Evolutionary conservation across 2,113 vertebrate genomes (phyloP).

Genomic region (Ursus arctos): DNA sequence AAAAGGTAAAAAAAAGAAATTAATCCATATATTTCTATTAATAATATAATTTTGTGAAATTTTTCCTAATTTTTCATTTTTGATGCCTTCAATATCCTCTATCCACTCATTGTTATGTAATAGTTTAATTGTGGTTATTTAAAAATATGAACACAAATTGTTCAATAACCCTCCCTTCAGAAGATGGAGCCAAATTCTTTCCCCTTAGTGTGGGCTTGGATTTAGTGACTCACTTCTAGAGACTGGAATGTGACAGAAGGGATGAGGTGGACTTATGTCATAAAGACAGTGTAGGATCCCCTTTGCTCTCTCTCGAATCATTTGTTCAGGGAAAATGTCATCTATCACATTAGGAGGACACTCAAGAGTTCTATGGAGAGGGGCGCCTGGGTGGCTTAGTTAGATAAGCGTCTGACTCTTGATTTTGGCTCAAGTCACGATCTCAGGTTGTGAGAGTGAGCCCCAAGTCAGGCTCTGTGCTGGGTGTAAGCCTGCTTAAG

Average conservation of each 20-base stretch:
- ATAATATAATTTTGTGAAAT: not conserved
- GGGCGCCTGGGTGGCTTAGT: not conserved
- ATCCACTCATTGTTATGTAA: not conserved
- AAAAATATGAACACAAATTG: slow-evolving; percentile 25
- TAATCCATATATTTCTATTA: not conserved
- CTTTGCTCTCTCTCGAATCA: not conserved
- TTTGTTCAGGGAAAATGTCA: not conserved
- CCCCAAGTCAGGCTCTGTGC: not conserved
- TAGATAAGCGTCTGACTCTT: not conserved
- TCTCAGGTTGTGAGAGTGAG: not conserved
- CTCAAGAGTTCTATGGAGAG: not conserved
- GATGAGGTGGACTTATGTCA: not conserved
- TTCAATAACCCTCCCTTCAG: not conserved
- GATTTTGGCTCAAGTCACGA: not conserved
- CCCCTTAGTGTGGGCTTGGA: not conserved
- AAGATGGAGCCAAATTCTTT: not conserved
- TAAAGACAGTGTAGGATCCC: not conserved
- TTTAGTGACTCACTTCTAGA: not conserved
- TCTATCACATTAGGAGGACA: not conserved
- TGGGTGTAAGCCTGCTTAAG: not conserved
- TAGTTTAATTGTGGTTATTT: not conserved
- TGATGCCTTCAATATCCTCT: not conserved
- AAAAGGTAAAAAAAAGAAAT: not conserved
- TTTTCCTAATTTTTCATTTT: not conserved
- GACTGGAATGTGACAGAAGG: not conserved